Evolutionary conservation across 2,797 vertebrate genomes (phyloP).

Genomic region (Hypotaenidia okinawae): DNA sequence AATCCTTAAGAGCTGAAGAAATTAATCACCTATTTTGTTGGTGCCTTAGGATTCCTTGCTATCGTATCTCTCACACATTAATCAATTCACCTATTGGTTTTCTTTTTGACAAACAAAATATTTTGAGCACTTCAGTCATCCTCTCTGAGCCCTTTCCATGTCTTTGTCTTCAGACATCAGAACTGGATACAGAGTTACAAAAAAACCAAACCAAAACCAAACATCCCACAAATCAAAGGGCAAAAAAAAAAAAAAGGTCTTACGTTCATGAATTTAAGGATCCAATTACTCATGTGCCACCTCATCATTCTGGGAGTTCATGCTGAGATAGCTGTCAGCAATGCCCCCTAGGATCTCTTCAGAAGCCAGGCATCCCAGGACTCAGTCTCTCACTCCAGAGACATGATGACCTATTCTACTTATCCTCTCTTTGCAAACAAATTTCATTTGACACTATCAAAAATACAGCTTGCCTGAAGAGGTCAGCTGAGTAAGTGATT

Average conservation of each 20-base stretch:
- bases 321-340: background rate
- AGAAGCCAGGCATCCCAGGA: background rate
- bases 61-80: background rate
- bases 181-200: background rate
- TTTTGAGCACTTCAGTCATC: background rate
- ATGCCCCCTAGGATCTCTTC: background rate
- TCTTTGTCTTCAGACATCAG: background rate
- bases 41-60: background rate
- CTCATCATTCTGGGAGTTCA: background rate
- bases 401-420: background rate
- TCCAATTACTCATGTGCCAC: background rate
- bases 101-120: background rate
- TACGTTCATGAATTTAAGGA: background rate
- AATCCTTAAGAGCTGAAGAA: background rate
- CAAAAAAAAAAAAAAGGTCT: background rate
- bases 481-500: background rate
- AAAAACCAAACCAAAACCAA: background rate
- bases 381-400: background rate
- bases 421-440: background rate
- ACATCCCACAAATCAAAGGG: background rate
- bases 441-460: background rate
- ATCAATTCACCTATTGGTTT: background rate
- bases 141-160: background rate
- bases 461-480: background rate
- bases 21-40: background rate